Conservation (phyloP, 2,797 vertebrate species). For the Rhyacichthys aspro region DNA sequence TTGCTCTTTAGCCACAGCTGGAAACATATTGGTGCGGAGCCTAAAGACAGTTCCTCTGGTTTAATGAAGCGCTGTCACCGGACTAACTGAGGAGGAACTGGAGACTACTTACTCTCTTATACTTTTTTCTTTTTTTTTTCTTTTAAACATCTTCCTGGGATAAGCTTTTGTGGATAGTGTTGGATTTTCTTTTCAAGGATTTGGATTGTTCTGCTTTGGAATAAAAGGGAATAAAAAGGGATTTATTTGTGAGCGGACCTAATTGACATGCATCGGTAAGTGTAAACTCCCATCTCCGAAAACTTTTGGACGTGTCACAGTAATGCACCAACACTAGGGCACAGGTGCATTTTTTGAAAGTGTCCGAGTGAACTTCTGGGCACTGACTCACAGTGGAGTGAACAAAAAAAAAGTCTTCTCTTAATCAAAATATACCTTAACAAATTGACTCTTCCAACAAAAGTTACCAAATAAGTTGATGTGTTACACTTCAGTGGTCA, state of each 20-base stretch:
- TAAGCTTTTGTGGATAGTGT: constrained; percentile 67
- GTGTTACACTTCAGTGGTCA: constrained; percentile 71
- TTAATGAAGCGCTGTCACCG: constrained; percentile 57
- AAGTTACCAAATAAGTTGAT: constrained; percentile 72
- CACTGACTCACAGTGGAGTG: not conserved
- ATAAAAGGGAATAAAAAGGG: constrained; percentile 63
- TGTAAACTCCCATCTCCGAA: constrained; percentile 30
- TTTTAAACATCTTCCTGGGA: constrained; percentile 62
- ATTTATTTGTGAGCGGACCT: constrained; percentile 58
- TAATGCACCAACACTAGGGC: constrained; percentile 11
- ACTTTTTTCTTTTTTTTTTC: constrained; percentile 54
- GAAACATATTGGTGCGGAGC: constrained; percentile 59
- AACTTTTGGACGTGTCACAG: constrained; percentile 12
- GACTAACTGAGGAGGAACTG: constrained; percentile 65
- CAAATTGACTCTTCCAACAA: constrained; percentile 40
- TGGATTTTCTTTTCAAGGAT: constrained; percentile 64
- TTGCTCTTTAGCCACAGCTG: constrained; percentile 67
- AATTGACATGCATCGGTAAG: constrained; percentile 74
- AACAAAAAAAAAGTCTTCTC: constrained; percentile 1
- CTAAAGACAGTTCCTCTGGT: constrained; percentile 43
- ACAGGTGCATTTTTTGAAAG: constrained; percentile 56
- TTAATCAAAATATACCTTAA: constrained; percentile 23
- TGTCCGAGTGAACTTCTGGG: constrained; percentile 8
- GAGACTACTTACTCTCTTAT: constrained; percentile 42
- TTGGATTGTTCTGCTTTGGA: constrained; percentile 65